Percentiles rank a stretch among this genome's conserved stretches.
Evolutionary conservation across 1,140 invertebrate species (phyloP).

Genomic region (Chrysoperla carnea): DNA sequence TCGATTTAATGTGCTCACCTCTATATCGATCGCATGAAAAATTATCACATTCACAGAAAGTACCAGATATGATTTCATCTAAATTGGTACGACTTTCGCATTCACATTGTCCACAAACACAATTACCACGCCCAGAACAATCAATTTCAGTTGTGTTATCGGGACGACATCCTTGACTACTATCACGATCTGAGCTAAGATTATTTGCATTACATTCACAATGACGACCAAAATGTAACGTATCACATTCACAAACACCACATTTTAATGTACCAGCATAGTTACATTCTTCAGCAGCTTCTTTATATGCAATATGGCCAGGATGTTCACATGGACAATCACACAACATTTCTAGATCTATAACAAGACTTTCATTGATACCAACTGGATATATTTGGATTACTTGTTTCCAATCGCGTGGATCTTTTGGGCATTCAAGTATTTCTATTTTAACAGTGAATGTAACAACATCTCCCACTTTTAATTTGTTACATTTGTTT

Average conservation of each 20-base stretch:
- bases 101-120: constrained; percentile 43
- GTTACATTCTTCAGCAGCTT: constrained; percentile 26
- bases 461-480: constrained; percentile 30
- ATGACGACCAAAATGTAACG: constrained; percentile 38
- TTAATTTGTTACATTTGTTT: constrained; percentile 66
- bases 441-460: constrained; percentile 27
- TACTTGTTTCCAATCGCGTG: constrained; percentile 38
- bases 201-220: constrained; percentile 47
- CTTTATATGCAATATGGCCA: constrained; percentile 22
- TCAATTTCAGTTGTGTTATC: constrained; percentile 45
- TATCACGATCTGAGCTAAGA: constrained; percentile 25
- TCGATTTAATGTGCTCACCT: constrained; percentile 5
- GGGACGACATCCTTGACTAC: constrained; percentile 42
- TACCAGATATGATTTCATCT: constrained; percentile 30
- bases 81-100: constrained; percentile 30
- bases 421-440: constrained; percentile 34
- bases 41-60: constrained; percentile 59
- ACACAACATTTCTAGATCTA: constrained; percentile 56
- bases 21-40: constrained; percentile 45
- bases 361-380: constrained; percentile 47
- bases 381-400: constrained; percentile 60
- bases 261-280: constrained; percentile 38
- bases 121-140: constrained; percentile 38
- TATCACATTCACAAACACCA: constrained; percentile 53
- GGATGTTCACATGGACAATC: constrained; percentile 49